phyloP scores from a whole-genome alignment of 2,113 vertebrate genomes.

The Cololabis saira region DNA sequence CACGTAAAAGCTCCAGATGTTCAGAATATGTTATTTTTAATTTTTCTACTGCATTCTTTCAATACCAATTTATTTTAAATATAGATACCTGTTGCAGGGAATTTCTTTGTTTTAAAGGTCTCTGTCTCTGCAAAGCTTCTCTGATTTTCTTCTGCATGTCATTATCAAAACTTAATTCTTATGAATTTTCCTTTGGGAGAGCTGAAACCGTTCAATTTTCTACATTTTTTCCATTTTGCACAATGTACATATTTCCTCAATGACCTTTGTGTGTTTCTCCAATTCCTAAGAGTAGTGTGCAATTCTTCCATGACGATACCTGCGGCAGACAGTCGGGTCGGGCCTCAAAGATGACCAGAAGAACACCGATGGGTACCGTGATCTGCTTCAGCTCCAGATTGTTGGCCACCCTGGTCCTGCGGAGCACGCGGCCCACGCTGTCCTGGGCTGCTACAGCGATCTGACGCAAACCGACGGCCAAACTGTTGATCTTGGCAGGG shows the following conservation, averaged over 20 bases:
- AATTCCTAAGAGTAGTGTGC: neutral
- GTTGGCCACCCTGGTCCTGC: conserved; percentile 89
- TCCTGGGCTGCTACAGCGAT: conserved; percentile 90
- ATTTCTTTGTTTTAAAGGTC: too few species aligned
- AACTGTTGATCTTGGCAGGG: conserved; percentile 89
- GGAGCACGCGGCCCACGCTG: conserved; percentile 89
- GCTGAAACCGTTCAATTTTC: too few species aligned
- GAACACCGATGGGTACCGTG: conserved; percentile 94
- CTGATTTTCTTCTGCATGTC: neutral
- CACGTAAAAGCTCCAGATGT: too few species aligned
- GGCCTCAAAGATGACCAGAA: conserved; percentile 96
- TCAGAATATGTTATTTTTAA: too few species aligned
- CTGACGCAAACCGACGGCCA: conserved; percentile 92
- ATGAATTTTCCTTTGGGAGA: neutral
- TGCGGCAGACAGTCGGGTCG: conserved; percentile 97
- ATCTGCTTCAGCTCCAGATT: conserved; percentile 95
- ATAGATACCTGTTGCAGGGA: too few species aligned
- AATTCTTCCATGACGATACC: conserved; percentile 70
- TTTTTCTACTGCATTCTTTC: too few species aligned
- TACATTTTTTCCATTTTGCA: too few species aligned
- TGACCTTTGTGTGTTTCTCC: neutral
- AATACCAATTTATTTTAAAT: too few species aligned
- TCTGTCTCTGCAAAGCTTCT: too few species aligned
- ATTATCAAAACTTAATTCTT: neutral
- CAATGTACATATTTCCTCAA: neutral